phyloP scores from a whole-genome alignment of 2,113 vertebrate genomes.

The Typhlomys cinereus region DNA sequence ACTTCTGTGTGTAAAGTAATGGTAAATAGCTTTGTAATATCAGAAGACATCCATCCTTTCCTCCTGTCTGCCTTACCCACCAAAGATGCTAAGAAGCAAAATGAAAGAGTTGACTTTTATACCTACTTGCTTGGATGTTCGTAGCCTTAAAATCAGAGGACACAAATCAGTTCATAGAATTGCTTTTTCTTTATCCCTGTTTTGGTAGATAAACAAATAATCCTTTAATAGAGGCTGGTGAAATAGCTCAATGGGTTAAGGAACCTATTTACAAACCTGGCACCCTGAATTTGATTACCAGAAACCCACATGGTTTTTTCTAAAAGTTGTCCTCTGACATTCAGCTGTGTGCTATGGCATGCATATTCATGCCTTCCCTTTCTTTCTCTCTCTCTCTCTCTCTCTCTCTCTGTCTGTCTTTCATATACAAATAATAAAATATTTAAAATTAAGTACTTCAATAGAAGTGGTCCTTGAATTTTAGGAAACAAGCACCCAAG shows the following conservation, averaged over 20 bases:
- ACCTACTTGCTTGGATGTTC: neutral
- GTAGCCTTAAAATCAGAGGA: neutral
- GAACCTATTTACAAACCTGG: too few species aligned
- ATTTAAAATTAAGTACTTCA: too few species aligned
- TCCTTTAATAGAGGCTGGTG: too few species aligned
- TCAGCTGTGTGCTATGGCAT: too few species aligned
- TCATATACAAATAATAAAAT: too few species aligned
- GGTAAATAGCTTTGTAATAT: neutral
- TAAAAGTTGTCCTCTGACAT: too few species aligned
- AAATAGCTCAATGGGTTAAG: too few species aligned
- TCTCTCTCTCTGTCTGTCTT: too few species aligned
- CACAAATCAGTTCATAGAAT: neutral
- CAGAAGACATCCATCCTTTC: neutral
- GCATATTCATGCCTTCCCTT: too few species aligned
- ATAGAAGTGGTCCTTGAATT: neutral
- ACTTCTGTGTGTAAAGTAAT: neutral
- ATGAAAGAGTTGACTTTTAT: neutral
- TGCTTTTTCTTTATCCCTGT: neutral
- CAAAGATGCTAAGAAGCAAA: neutral
- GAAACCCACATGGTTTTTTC: too few species aligned
- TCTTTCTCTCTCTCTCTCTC: too few species aligned
- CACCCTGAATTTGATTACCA: too few species aligned
- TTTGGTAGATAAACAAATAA: neutral
- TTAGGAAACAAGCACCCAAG: neutral
- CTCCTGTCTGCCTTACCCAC: neutral